These are phyloP conservation scores for Microtus richardsoni DNA, from an alignment of 2,113 vertebrate species.

Conservation along the genomic window DNA sequence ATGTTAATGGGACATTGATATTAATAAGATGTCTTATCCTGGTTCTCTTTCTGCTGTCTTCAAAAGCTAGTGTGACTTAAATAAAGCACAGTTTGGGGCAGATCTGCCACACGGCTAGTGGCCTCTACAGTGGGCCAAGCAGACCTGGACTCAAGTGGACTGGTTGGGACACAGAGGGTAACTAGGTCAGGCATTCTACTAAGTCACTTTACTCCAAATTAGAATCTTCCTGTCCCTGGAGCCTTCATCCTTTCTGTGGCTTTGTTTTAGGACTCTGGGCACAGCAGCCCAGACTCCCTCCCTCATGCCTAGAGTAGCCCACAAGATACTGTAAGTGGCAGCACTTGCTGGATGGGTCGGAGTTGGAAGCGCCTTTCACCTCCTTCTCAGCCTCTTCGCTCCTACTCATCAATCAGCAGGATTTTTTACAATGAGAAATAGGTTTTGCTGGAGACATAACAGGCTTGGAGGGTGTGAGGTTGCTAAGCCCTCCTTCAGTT, in stretches of 20 bases:
- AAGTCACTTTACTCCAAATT: background rate
- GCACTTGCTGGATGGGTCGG: slow-evolving; percentile 62
- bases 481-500: background rate
- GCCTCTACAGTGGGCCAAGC: background rate
- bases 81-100: background rate
- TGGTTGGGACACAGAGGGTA: background rate
- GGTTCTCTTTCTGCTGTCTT: background rate
- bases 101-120: background rate
- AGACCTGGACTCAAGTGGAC: background rate
- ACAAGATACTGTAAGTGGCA: slow-evolving; percentile 82
- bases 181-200: background rate
- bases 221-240: slow-evolving; percentile 9
- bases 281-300: slow-evolving; percentile 63
- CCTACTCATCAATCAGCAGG: slow-evolving; percentile 55
- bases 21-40: slow-evolving; percentile 45
- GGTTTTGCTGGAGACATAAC: slow-evolving; percentile 57
- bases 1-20: slow-evolving; percentile 69
- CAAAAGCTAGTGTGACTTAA: background rate
- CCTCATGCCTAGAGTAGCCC: slow-evolving; percentile 64
- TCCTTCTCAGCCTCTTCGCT: slow-evolving; percentile 37
- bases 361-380: slow-evolving; percentile 58
- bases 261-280: slow-evolving; percentile 67
- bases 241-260: no score
- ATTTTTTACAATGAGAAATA: background rate
- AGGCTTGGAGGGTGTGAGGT: slow-evolving; percentile 56